Conservation (phyloP, 2,797 vertebrate genomes). For the Coracias cyanogaster region DNA sequence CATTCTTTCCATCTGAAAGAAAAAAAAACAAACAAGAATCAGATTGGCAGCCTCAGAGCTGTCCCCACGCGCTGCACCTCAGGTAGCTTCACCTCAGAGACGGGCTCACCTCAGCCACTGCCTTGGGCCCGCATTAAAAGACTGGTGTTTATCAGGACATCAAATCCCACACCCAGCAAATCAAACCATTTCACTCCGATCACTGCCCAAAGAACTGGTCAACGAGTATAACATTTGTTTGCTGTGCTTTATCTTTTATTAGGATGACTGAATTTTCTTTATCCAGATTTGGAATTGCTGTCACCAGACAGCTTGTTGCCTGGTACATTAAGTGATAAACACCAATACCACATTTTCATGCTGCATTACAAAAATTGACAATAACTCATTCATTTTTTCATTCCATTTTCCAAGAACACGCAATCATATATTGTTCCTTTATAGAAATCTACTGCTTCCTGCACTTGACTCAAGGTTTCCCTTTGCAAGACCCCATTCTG, state of each 20-base stretch:
- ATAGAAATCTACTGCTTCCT: not conserved
- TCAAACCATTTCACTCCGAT: not conserved
- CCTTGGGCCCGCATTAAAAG: not conserved
- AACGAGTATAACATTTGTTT: not conserved
- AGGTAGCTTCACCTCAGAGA: not conserved
- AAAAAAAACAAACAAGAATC: not conserved
- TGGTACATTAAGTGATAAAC: not conserved
- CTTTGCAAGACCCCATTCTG: not conserved
- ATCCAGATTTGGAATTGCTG: not conserved
- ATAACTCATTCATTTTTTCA: not conserved
- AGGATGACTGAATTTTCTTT: not conserved
- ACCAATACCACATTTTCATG: not conserved
- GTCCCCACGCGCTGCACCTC: not conserved
- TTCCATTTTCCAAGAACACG: not conserved
- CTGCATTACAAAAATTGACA: not conserved
- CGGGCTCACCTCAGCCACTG: not conserved
- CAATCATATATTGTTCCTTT: not conserved
- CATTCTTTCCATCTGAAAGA: slow-evolving; percentile 91
- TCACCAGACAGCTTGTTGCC: fast-evolving
- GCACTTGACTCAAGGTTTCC: not conserved
- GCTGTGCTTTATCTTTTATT: not conserved
- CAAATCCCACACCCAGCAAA: not conserved
- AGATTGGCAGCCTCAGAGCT: not conserved
- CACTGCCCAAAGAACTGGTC: not conserved
- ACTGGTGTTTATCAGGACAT: not conserved